Evolutionary conservation across 2,888 invertebrate species (phyloP).

Genomic region (Eupithecia exiguata): DNA sequence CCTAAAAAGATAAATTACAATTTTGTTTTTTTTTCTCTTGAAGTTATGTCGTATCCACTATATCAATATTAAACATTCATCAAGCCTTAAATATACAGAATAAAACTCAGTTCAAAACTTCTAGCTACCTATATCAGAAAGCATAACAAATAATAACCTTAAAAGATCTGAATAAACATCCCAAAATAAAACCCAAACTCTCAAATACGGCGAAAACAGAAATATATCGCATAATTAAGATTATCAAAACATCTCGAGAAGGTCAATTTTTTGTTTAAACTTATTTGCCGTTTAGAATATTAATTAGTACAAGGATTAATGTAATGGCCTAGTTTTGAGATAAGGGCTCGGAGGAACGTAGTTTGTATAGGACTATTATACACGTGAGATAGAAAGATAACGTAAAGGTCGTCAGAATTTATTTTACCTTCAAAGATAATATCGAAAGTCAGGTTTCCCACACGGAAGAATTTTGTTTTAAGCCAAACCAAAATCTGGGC

Average conservation of each 20-base stretch:
- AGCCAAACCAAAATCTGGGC: background rate
- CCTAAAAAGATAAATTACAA: background rate
- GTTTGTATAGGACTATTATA: conserved; percentile 22
- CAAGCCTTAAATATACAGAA: no score
- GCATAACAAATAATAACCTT: background rate
- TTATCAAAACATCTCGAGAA: conserved; percentile 29
- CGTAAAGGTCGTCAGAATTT: conserved; percentile 5
- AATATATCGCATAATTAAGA: conserved; percentile 53
- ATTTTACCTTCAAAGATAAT: conserved; percentile 9
- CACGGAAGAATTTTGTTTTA: conserved; percentile 3
- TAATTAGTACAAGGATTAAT: conserved; percentile 55
- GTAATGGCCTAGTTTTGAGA: conserved; percentile 49
- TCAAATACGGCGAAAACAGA: conserved; percentile 58
- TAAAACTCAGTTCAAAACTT: background rate
- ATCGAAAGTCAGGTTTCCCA: background rate
- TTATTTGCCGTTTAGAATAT: conserved; percentile 55
- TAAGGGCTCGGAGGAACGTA: conserved; percentile 39
- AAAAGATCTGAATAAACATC: background rate
- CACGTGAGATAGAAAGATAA: conserved; percentile 33
- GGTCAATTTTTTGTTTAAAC: conserved; percentile 24
- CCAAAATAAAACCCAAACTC: background rate
- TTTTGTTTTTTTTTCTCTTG: background rate
- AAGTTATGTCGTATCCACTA: background rate
- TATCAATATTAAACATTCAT: no score
- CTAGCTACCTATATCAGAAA: conserved; percentile 15